Conservation (phyloP, 2,888 invertebrate species). For the Fragum fragum region DNA sequence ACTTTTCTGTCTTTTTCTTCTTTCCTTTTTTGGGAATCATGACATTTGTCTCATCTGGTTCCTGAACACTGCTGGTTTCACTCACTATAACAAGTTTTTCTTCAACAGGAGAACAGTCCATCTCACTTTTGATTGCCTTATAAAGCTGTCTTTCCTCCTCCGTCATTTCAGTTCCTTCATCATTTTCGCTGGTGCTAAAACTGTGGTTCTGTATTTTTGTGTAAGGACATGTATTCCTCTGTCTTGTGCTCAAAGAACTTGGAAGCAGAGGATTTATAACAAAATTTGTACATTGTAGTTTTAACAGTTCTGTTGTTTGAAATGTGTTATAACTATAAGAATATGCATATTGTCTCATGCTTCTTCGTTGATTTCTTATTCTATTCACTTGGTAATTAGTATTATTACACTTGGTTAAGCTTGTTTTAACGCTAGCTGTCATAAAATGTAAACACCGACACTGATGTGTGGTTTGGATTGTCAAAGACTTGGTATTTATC, state of each 20-base stretch:
- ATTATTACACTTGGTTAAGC: background rate
- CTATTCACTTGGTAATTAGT: background rate
- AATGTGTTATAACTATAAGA: background rate
- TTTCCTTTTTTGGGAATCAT: constrained; percentile 8
- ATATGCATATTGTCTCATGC: background rate
- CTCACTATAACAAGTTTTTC: background rate
- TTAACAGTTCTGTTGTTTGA: background rate
- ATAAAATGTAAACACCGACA: too few species aligned
- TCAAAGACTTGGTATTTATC: too few species aligned
- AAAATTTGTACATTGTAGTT: background rate
- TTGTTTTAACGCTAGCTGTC: background rate
- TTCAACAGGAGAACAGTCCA: constrained; percentile 1
- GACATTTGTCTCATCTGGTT: background rate
- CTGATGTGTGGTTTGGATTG: too few species aligned
- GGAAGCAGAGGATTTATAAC: too few species aligned
- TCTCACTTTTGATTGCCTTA: constrained; percentile 15
- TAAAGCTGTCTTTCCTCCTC: constrained; percentile 9
- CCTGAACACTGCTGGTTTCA: background rate
- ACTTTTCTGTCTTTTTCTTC: constrained; percentile 22
- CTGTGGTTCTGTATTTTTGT: background rate
- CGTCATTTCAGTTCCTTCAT: background rate
- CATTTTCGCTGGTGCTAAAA: background rate
- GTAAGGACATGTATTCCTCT: background rate
- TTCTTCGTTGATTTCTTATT: background rate
- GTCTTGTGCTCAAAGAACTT: too few species aligned